Base-by-base conservation (phyloP, 2,113 vertebrate species). In the Sarotherodon lohbergeri region DNA sequence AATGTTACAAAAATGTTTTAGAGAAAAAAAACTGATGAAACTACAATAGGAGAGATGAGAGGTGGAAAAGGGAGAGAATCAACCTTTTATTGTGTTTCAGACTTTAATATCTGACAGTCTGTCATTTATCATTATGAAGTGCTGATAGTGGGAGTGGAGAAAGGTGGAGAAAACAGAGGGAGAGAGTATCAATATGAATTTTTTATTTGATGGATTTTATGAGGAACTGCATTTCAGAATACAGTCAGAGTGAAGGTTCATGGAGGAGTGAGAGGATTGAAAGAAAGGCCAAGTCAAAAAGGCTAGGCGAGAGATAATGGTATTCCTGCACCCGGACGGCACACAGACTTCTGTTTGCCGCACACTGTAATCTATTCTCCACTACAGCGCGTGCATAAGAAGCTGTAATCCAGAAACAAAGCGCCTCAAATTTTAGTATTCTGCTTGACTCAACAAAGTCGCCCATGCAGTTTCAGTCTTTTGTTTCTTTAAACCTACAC, bases 171-270 rank as follows among this genome's bases (percentile, higher is more conserved):
- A 90, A 80, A 89, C 89, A 68, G 87, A 86, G 91, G 89, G 52
- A 87, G 39, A 80, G 82, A 82, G 93, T 93, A 95, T 95, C 95
- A 92, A 95, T 94, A 93, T 96, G 89, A 96, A 92, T 95, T 94
- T 96, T 96, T 96, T 93, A 95, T 95, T 93, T 95, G 93, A 96
- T 94, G 90, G 91, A 90, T 95, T 96, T 94, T 93, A 92, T 89
- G 90, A 82, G 86, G 93, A 93, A 94, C 94, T 96, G 95, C 87
- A 93, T 94, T 95, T 92, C 92, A 82, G 91, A 80, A 50, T 86
- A 79, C 88, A 78, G 90, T 83, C 81, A 50, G 82, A 90, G 90
- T 93, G 91, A 92, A 92, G 91, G 92, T 93, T 93, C 89, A 89
- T 34, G 86, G 88, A 78, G 27, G 86, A 88, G 86, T 39, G 84